Conservation (phyloP, 2,888 invertebrate genomes). For the Zygaena filipendulae region DNA sequence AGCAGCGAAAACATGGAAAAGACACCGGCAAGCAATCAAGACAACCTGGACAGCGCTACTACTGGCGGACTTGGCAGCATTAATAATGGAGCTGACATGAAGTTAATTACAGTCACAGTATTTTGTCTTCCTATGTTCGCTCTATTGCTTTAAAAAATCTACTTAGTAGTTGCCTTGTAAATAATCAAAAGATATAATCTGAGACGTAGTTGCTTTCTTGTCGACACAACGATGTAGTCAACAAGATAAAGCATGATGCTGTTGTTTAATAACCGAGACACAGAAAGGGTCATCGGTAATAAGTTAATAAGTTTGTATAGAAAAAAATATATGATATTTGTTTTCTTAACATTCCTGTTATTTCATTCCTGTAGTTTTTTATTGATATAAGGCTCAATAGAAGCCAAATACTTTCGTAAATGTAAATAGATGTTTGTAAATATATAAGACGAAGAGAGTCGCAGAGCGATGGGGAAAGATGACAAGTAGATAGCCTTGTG, state of each 20-base stretch:
- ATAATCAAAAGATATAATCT: constrained; percentile 41
- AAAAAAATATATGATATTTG: constrained; percentile 30
- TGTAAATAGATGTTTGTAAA: constrained; percentile 64
- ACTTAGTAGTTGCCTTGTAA: constrained; percentile 36
- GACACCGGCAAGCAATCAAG: constrained; percentile 35
- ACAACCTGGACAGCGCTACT: constrained; percentile 39
- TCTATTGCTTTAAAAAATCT: constrained; percentile 36
- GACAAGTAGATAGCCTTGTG: too few species aligned
- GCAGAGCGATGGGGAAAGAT: constrained; percentile 60
- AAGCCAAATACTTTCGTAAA: constrained; percentile 48
- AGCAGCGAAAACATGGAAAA: constrained; percentile 38
- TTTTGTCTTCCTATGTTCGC: constrained; percentile 38
- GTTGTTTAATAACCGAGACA: constrained; percentile 33
- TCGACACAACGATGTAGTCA: constrained; percentile 31
- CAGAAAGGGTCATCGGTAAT: constrained; percentile 21
- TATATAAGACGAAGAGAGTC: constrained; percentile 49
- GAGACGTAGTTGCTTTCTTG: constrained; percentile 38
- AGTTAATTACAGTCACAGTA: constrained; percentile 26
- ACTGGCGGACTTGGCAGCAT: constrained; percentile 49
- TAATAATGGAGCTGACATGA: constrained; percentile 28
- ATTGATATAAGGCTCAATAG: constrained; percentile 22
- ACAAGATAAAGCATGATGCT: constrained; percentile 48
- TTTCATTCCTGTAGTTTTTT: constrained; percentile 50
- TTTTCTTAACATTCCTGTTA: constrained; percentile 59
- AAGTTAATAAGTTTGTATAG: constrained; percentile 35